Percentiles rank a stretch among this genome's conserved stretches.
These are phyloP conservation scores for Pseudois nayaur DNA, from an alignment of 2,113 vertebrate species.

Conservation along the genomic window DNA sequence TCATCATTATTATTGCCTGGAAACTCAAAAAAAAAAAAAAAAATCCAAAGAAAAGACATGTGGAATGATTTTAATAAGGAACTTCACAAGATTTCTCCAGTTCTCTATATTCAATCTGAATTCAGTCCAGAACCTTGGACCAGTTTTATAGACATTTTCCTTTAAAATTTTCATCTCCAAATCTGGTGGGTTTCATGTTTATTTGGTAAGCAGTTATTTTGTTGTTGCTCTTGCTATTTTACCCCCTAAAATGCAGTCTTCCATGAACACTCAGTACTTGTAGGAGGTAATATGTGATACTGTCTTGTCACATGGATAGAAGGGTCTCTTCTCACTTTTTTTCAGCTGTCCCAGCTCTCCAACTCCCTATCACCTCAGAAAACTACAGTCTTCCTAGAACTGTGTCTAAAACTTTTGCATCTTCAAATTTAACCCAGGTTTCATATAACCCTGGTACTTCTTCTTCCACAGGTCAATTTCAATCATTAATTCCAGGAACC, in stretches of 20 bases:
- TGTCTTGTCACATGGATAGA: not conserved
- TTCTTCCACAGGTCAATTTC: not conserved
- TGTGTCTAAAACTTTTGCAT: not conserved
- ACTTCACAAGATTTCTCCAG: not conserved
- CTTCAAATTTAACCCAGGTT: not conserved
- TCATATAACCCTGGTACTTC: not conserved
- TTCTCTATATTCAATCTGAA: not conserved
- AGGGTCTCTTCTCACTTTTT: not conserved
- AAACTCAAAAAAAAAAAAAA: not conserved
- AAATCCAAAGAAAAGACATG: not conserved
- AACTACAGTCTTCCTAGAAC: not conserved
- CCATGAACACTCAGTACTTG: not conserved
- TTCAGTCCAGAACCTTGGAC: not conserved
- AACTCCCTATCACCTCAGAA: not conserved
- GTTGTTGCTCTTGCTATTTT: not conserved
- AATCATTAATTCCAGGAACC: slow-evolving; percentile 21
- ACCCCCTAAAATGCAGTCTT: not conserved
- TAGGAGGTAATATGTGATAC: too few species aligned
- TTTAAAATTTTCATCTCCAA: not conserved
- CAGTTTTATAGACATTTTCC: not conserved
- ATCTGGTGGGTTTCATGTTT: not conserved
- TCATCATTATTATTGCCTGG: not conserved
- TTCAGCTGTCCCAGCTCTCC: too few species aligned
- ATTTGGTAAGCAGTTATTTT: not conserved
- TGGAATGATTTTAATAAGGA: not conserved